Conservation (phyloP, 2,797 vertebrate genomes). For the Poecilia gillii region DNA sequence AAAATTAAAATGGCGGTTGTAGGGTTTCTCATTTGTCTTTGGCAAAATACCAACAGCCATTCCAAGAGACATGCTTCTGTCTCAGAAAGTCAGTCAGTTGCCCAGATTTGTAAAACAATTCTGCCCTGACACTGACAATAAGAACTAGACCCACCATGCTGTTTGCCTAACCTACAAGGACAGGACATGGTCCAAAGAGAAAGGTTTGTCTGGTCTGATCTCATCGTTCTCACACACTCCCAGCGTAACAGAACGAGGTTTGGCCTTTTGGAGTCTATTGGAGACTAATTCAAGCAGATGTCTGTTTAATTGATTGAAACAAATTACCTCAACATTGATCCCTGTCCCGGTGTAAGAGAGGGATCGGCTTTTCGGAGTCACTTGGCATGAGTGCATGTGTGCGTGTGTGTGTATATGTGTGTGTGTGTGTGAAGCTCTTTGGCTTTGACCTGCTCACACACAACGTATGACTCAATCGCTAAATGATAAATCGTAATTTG, state of each 20-base stretch:
- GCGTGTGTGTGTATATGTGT: not conserved
- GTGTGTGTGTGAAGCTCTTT: not conserved
- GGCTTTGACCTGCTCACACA: conserved; percentile 30
- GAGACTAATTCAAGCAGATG: conserved; percentile 82
- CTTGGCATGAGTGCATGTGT: conserved; percentile 1
- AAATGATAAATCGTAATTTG: conserved; percentile 62
- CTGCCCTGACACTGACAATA: not conserved
- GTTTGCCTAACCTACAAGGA: not conserved
- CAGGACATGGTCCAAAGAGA: not conserved
- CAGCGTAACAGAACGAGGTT: conserved; percentile 8
- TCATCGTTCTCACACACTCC: not conserved
- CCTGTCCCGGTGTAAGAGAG: conserved; percentile 52
- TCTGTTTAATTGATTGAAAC: conserved; percentile 85
- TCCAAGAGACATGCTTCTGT: not conserved
- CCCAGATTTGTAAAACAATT: not conserved
- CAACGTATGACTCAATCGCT: conserved; percentile 39
- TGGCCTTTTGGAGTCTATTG: conserved; percentile 63
- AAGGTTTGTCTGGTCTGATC: not conserved
- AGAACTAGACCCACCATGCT: not conserved
- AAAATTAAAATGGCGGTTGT: not conserved
- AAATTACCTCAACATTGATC: conserved; percentile 82
- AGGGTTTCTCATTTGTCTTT: not conserved
- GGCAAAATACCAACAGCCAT: not conserved
- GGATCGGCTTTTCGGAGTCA: conserved; percentile 55
- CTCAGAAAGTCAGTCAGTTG: not conserved